Percentiles rank a stretch among this genome's conserved stretches.
Conservation (phyloP, 2,113 vertebrate genomes). For the Athene noctua region DNA sequence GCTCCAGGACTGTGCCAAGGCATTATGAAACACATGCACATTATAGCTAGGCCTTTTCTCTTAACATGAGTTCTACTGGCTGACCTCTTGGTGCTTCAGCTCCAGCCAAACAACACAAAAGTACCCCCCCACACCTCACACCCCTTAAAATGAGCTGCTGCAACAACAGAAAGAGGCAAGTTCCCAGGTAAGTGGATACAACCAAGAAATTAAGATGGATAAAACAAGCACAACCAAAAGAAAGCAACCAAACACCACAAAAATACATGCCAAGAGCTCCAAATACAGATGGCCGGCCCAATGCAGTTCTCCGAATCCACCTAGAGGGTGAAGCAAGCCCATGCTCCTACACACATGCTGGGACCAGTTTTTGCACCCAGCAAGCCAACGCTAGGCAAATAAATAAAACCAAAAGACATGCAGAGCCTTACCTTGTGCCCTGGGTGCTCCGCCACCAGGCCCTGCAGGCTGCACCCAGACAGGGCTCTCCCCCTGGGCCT, state of each 20-base stretch:
- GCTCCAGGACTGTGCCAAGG: not conserved
- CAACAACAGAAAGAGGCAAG: not conserved
- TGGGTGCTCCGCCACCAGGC: not conserved
- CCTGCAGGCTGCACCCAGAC: not conserved
- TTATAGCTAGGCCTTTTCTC: not conserved
- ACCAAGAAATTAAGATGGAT: not conserved
- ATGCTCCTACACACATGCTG: accelerated
- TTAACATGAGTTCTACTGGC: not conserved
- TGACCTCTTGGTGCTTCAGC: accelerated
- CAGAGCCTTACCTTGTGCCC: not conserved
- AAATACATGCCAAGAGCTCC: not conserved
- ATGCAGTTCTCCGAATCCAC: not conserved
- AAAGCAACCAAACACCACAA: not conserved
- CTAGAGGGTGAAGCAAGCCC: not conserved
- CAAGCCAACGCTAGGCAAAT: not conserved
- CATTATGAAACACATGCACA: not conserved
- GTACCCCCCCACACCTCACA: accelerated
- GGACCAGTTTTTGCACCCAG: not conserved
- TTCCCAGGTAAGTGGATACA: not conserved
- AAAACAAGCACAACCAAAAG: not conserved
- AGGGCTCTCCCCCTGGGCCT: accelerated
- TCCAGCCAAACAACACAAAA: accelerated
- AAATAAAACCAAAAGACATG: not conserved
- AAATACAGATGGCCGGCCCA: not conserved
- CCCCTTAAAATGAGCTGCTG: not conserved